A percentile compares a stretch with the other conserved stretches of the same genome.
Evolutionary conservation across 2,888 invertebrate genomes (phyloP).

Genomic region (Nineta flava): DNA sequence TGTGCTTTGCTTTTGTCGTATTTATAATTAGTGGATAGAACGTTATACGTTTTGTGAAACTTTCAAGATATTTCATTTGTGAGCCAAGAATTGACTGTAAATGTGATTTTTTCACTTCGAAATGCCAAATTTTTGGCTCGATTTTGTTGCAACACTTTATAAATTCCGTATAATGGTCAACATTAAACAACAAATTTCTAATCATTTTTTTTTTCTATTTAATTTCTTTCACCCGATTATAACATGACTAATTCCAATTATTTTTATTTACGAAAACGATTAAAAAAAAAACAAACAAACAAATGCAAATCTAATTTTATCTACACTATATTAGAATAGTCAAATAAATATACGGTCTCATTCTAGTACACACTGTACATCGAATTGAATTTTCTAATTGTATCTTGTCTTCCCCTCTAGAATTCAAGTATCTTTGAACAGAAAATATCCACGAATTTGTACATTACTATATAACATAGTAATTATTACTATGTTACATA

Average conservation of each 20-base stretch:
- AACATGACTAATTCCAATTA: conserved; percentile 5
- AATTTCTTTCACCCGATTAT: background rate
- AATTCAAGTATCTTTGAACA: too few relatives aligned
- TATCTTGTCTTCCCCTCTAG: too few relatives aligned
- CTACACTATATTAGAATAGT: too few relatives aligned
- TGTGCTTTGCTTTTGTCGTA: too few relatives aligned
- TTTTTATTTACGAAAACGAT: background rate
- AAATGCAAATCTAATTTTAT: too few relatives aligned
- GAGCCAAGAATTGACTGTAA: conserved; percentile 4
- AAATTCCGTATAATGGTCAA: conserved; percentile 8
- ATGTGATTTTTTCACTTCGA: conserved; percentile 5
- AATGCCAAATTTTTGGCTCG: conserved; percentile 9
- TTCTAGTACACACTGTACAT: too few relatives aligned
- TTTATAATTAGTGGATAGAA: conserved; percentile 5
- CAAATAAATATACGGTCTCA: too few relatives aligned
- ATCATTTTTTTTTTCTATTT: too few relatives aligned
- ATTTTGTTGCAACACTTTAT: conserved; percentile 3
- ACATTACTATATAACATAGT: too few relatives aligned
- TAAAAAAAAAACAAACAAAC: background rate
- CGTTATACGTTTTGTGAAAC: conserved; percentile 1
- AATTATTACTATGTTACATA: too few relatives aligned
- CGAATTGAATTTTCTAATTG: too few relatives aligned
- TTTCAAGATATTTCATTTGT: conserved; percentile 4
- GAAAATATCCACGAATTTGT: too few relatives aligned
- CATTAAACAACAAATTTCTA: conserved; percentile 2